Percentiles rank a stretch among this genome's conserved stretches.
Evolutionary conservation across 2,113 vertebrate species (phyloP).

Genomic region (Felis chaus): DNA sequence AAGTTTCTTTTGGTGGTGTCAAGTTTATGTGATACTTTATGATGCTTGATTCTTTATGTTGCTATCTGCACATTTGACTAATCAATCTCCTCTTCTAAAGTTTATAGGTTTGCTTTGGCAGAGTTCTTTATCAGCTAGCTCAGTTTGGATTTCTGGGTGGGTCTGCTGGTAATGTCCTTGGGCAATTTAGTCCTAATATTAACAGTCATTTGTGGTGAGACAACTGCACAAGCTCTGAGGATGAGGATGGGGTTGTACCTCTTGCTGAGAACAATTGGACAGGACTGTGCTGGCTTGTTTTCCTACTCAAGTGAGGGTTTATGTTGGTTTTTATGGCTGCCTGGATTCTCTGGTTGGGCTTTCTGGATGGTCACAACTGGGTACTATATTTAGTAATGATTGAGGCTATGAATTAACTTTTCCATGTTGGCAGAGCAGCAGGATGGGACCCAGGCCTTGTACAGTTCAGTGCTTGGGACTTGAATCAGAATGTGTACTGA

Average conservation of each 20-base stretch:
- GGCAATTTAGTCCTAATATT: neutral
- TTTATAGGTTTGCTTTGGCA: neutral
- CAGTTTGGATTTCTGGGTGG: neutral
- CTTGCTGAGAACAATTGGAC: neutral
- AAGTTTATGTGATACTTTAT: neutral
- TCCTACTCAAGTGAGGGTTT: neutral
- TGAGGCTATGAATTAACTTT: neutral
- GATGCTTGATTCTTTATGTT: neutral
- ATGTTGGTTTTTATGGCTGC: neutral
- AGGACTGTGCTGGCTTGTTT: neutral
- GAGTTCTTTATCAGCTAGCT: neutral
- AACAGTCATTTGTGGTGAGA: neutral
- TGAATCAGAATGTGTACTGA: neutral
- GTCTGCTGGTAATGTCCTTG: neutral
- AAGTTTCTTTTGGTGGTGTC: neutral
- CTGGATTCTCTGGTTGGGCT: neutral
- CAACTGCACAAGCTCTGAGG: neutral
- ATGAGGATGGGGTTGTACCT: neutral
- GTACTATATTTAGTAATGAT: too few species aligned
- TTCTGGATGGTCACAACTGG: too few species aligned
- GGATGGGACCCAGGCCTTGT: neutral
- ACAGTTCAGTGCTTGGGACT: neutral
- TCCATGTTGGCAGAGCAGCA: neutral
- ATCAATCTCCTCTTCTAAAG: neutral
- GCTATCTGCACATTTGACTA: neutral